These are phyloP conservation scores for Corythaixoides concolor DNA, from an alignment of 2,113 vertebrate species.

Conservation along the genomic window DNA sequence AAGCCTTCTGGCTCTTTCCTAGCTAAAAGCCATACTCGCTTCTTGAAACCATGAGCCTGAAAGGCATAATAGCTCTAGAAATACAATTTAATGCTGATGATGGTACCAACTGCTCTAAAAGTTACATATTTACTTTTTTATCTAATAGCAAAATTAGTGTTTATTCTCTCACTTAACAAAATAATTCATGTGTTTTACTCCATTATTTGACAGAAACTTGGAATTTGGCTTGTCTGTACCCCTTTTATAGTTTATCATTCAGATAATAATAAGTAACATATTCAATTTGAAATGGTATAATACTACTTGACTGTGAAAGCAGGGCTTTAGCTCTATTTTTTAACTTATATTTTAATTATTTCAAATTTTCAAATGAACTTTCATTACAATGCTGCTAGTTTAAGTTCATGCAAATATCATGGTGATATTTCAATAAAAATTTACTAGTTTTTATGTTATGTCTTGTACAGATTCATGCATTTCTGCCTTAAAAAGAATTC, in stretches of 20 bases:
- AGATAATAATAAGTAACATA: not conserved
- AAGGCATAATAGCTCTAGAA: not conserved
- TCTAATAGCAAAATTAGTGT: not conserved
- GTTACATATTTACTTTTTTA: not conserved
- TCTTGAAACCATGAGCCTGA: not conserved
- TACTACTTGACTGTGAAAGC: not conserved
- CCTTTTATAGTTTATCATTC: not conserved
- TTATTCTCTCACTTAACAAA: not conserved
- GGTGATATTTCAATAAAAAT: not conserved
- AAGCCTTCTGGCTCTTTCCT: not conserved
- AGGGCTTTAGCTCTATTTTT: not conserved
- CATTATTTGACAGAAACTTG: not conserved
- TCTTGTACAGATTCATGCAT: not conserved
- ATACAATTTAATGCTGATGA: not conserved
- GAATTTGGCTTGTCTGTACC: not conserved
- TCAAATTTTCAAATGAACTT: not conserved
- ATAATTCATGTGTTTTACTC: not conserved
- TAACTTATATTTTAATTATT: not conserved
- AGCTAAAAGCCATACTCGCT: not conserved
- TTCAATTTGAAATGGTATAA: not conserved
- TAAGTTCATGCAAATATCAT: not conserved
- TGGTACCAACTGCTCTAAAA: not conserved
- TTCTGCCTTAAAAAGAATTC: not conserved
- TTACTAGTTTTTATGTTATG: not conserved
- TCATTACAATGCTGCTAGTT: not conserved